Percentiles rank a stretch among this genome's conserved stretches.
Evolutionary conservation across 2,113 vertebrate species (phyloP).

Genomic region (Loxodonta africana): DNA sequence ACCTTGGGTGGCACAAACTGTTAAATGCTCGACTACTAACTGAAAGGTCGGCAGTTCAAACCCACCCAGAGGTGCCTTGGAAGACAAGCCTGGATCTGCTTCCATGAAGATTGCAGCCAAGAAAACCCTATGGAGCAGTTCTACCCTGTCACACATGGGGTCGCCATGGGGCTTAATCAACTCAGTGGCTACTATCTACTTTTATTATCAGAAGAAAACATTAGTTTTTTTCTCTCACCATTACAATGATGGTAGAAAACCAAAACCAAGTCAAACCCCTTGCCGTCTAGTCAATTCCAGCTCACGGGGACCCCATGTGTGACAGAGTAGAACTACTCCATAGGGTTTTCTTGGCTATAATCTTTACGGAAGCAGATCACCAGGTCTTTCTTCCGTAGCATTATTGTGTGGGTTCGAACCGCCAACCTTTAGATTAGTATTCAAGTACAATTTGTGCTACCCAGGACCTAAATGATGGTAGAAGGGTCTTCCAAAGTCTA

Average conservation of each 20-base stretch:
- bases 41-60: neutral
- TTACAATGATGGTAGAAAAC: too few relatives aligned
- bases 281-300: too few relatives aligned
- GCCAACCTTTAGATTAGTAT: too few relatives aligned
- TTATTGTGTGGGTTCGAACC: too few relatives aligned
- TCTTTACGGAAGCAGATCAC: too few relatives aligned
- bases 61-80: neutral
- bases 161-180: neutral
- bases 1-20: neutral
- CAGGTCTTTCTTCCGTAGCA: too few relatives aligned
- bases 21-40: neutral
- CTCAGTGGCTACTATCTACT: neutral
- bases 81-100: neutral
- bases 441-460: too few relatives aligned
- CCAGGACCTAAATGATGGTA: neutral
- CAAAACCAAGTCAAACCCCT: too few relatives aligned
- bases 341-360: too few relatives aligned
- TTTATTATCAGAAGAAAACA: neutral
- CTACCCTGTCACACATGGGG: neutral
- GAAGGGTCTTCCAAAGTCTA: neutral
- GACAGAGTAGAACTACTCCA: too few relatives aligned
- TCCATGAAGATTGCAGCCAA: neutral
- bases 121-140: neutral
- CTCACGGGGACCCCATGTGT: too few relatives aligned
- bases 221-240: neutral